Conservation (phyloP, 2,113 vertebrate genomes). For the Chascanopsetta lugubris region DNA sequence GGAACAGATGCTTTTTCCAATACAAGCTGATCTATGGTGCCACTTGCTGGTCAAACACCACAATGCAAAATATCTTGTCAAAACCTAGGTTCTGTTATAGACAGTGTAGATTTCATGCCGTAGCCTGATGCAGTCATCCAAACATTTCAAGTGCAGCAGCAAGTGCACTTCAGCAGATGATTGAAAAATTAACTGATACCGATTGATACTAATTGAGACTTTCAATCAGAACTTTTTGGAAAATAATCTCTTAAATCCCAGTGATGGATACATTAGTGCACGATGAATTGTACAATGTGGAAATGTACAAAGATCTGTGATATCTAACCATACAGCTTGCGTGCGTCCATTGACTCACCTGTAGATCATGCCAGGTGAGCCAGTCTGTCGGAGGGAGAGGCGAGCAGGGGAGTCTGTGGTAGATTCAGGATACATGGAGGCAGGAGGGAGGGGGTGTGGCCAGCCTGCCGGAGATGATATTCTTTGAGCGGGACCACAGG, state of each 20-base stretch:
- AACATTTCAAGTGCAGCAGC: too few relatives aligned
- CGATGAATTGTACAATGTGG: not conserved
- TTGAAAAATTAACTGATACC: too few relatives aligned
- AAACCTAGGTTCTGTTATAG: too few relatives aligned
- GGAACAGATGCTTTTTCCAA: slow-evolving; percentile 4
- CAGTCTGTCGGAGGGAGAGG: slow-evolving; percentile 94
- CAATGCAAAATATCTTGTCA: too few relatives aligned
- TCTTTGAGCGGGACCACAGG: slow-evolving; percentile 62
- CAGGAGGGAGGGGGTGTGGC: slow-evolving; percentile 71
- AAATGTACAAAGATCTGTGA: not conserved
- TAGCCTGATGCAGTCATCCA: too few relatives aligned
- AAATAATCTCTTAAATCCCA: too few relatives aligned
- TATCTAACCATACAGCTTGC: not conserved
- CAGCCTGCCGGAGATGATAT: slow-evolving; percentile 73
- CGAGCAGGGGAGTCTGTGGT: slow-evolving; percentile 97
- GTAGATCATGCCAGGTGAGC: slow-evolving; percentile 99
- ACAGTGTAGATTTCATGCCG: too few relatives aligned
- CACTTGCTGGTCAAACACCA: slow-evolving; percentile 30
- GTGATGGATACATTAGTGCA: too few relatives aligned
- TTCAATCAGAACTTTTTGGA: too few relatives aligned
- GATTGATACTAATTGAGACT: too few relatives aligned
- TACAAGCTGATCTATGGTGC: slow-evolving; percentile 20
- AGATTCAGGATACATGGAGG: slow-evolving; percentile 99
- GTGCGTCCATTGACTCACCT: slow-evolving; percentile 81
- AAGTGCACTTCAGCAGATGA: too few relatives aligned